Evolutionary conservation across 2,888 invertebrate genomes (phyloP).

Genomic region (Seira musarum): DNA sequence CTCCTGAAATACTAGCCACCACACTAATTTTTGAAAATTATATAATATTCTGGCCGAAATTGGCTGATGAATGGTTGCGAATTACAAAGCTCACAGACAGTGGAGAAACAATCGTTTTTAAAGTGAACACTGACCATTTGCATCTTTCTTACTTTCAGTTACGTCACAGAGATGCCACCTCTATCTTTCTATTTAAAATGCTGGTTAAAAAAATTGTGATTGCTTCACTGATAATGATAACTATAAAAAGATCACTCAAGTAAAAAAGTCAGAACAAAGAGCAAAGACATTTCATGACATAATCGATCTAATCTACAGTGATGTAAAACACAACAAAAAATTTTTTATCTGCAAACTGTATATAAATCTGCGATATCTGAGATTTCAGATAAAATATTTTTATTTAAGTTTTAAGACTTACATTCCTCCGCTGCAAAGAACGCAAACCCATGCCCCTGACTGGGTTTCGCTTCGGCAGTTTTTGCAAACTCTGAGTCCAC

Average conservation of each 20-base stretch:
- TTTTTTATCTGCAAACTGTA: too few relatives aligned
- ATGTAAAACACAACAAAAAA: too few relatives aligned
- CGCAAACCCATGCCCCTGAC: slow-evolving; percentile 65
- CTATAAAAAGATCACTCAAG: too few relatives aligned
- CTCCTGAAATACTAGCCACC: too few relatives aligned
- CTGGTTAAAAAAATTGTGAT: not conserved
- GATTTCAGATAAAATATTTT: not conserved
- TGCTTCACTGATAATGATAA: not conserved
- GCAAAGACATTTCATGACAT: too few relatives aligned
- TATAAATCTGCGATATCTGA: not conserved
- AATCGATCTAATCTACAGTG: not conserved
- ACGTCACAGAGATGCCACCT: not conserved
- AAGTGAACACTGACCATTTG: not conserved
- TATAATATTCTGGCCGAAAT: too few relatives aligned
- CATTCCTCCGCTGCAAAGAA: slow-evolving; percentile 66
- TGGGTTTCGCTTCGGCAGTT: slow-evolving; percentile 64
- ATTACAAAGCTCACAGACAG: too few relatives aligned
- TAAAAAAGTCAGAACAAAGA: not conserved
- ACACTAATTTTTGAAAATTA: too few relatives aligned
- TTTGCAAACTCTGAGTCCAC: slow-evolving; percentile 69
- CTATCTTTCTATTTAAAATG: not conserved
- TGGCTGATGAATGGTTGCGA: too few relatives aligned
- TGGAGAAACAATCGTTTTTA: not conserved
- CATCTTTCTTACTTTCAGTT: not conserved
- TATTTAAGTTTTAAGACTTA: slow-evolving; percentile 37